Evolutionary conservation across 2,113 vertebrate genomes (phyloP), one percentile per base, ranked within the genome.

Genomic region (Oreochromis niloticus): DNA sequence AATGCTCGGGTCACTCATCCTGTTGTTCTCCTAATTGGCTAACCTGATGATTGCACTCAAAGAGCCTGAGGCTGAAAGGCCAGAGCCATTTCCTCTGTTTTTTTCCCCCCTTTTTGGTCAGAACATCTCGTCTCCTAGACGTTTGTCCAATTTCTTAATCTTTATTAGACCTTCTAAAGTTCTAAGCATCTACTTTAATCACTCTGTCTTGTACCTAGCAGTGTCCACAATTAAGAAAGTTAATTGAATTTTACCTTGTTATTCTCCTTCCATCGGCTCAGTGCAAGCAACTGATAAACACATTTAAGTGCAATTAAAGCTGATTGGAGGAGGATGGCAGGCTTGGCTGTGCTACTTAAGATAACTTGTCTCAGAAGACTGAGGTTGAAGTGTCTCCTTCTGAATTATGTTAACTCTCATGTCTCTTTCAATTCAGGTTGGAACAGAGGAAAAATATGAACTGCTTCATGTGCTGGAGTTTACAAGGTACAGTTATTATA

Each of bases 381-480:
- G 24, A 81, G 80, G 84, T 43, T 43, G 54, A 82, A 80, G 43
- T 83, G 6, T 86, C 27, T 80, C 14, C 14, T 68, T 34, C 79
- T 83, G 7, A 11, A 56, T 17, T 46, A 4, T 4, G 12, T 89
- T 87, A 85, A 92, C 48, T 14, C 12, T 13, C 82, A 7, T 84
- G 1, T 94, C 66, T 90, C 56, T 75, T 89, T 85, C 54, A 61
- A 54, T 89, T 92, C 68, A 99, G 99, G 85, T 97, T 24, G 97
- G 97, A 61, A 96, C 95, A 22, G 99, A 99, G 92, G 98, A 99
- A 94, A 95, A 95, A 93, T 99, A 99, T 2, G 97, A 99, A 91
- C 94, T 99, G 43, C 97, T 99, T 54, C 97, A 98, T 3, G 99
- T 99, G 39, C 94, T 99, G 91, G 99, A 99, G 94, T 99, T 99